phyloP scores from a whole-genome alignment of 2,888 invertebrate genomes.

The Dastarcus helophoroides region DNA sequence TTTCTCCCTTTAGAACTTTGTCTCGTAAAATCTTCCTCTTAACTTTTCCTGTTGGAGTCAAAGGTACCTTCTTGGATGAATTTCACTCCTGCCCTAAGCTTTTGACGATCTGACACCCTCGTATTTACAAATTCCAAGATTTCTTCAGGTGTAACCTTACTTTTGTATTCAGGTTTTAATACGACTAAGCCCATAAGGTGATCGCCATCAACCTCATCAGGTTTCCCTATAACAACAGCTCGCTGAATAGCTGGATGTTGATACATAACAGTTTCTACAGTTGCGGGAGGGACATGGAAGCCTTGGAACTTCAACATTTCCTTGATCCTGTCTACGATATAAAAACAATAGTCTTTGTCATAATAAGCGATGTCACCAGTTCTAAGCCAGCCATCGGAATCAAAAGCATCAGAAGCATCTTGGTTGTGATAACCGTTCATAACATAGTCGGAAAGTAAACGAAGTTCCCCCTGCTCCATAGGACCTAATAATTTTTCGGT shows the following conservation, averaged over 20 bases:
- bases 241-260: conserved; percentile 26
- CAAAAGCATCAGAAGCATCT: conserved; percentile 37
- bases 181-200: conserved; percentile 26
- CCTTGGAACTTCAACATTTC: conserved; percentile 41
- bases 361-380: conserved; percentile 44
- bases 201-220: conserved; percentile 28
- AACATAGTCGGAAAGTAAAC: conserved; percentile 33
- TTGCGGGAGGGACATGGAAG: conserved; percentile 37
- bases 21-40: too few species aligned
- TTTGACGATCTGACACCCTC: too few species aligned
- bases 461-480: conserved; percentile 41
- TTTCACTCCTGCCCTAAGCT: too few species aligned
- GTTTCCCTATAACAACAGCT: conserved; percentile 26
- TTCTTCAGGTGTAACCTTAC: too few species aligned
- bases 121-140: too few species aligned
- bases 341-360: conserved; percentile 40
- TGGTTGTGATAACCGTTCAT: conserved; percentile 40
- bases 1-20: too few species aligned
- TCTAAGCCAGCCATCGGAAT: conserved; percentile 40
- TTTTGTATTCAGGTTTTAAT: too few species aligned
- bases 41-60: too few species aligned
- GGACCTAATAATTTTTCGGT: conserved; percentile 27
- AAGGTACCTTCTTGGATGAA: too few species aligned
- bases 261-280: conserved; percentile 25
- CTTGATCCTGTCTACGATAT: conserved; percentile 41